phyloP scores from a whole-genome alignment of 2,113 vertebrate genomes.

The Leiothrix lutea region DNA sequence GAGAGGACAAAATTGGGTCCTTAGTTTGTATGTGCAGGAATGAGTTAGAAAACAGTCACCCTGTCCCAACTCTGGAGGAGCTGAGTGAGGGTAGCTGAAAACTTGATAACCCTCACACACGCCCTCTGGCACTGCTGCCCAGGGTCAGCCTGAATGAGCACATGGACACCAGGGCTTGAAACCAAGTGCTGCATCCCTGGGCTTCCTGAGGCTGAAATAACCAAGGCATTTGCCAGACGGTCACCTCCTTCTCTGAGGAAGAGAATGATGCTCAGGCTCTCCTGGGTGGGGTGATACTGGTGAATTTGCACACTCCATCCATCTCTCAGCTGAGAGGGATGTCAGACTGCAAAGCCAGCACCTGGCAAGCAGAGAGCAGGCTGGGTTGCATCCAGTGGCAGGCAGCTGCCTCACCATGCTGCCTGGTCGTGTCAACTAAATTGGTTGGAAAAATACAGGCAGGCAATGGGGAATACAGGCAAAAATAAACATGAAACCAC shows the following conservation, averaged over 20 bases:
- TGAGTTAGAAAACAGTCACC: not conserved
- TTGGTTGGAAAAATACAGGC: not conserved
- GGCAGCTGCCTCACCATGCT: not conserved
- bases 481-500: not conserved
- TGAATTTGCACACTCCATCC: not conserved
- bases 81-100: not conserved
- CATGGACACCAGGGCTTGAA: not conserved
- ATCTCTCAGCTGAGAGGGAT: not conserved
- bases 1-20: not conserved
- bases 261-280: not conserved
- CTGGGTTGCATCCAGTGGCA: not conserved
- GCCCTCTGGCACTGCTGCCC: not conserved
- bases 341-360: not conserved
- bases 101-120: accelerated
- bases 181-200: accelerated
- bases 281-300: not conserved
- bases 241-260: not conserved
- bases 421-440: not conserved
- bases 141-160: not conserved
- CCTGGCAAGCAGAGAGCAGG: not conserved
- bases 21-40: not conserved
- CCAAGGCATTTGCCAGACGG: not conserved
- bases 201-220: not conserved
- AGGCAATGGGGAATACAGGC: not conserved
- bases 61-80: not conserved